Base-by-base conservation (phyloP, 1,140 invertebrate species). In the Brachionus koreanus region DNA sequence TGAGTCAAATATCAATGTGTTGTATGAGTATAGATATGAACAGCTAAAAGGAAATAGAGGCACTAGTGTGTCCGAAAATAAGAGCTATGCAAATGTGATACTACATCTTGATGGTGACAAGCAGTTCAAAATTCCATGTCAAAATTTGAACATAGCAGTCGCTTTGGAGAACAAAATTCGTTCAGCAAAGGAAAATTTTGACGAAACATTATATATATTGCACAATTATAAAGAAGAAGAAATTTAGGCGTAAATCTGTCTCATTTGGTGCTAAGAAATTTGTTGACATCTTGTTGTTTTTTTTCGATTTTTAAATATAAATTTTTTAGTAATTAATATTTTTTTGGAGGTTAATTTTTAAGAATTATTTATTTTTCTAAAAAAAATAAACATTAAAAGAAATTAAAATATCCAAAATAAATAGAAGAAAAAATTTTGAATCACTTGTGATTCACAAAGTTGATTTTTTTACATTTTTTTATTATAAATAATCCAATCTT, bases 181-280 rank as follows among this genome's bases (percentile, higher is more conserved):
- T 5, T 42, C 13, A 12, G 76, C 76, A 37, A 79, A 79, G 57
- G 76, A 39, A 16, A 52, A 79, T 39, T 79, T 61, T 61, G 76
- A 79, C 33, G 76, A 79, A 61, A 79, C 23, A 29, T 39, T 79
- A 33, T 61, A 79, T 35, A 42, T 79, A 1, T 79, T 79, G 25
- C 69, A 74, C 25, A 74, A 74, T 46, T 74, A 46, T 74, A 74
- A 74, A 46, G 69, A 74, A 6, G 69, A 74, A 46, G 69, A 74
- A 46, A 74, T 25, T 46, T 74, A 74, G 63, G 12, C 29, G 63
- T 35, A n/a, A 67, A 67, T 67, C 29, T 33, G 13, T 16, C 29
- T 67, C 12, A 63, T 63, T 46, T 13, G 1, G 16, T n/a, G 43
- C 16, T 19, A n/a, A 57, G 49, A 57, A 57, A 57, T 57, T 57